phyloP scores from a whole-genome alignment of 1,140 invertebrate genomes.

The Ceratina japonica region DNA sequence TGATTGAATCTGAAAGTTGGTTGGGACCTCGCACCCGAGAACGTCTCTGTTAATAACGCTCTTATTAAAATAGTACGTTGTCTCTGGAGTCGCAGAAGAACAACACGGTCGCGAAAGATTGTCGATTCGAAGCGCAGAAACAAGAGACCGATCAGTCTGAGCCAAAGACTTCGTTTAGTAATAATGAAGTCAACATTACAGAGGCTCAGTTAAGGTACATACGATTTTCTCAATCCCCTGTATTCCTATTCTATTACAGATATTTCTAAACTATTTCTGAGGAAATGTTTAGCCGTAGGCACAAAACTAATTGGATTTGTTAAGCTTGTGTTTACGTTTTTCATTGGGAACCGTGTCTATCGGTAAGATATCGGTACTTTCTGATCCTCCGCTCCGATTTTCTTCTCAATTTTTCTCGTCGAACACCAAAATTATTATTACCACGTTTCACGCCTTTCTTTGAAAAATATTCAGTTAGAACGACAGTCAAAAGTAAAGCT shows the following conservation, averaged over 20 bases:
- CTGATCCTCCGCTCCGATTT: background rate
- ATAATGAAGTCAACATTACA: conserved; percentile 42
- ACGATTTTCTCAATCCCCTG: background rate
- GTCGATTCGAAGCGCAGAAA: conserved; percentile 15
- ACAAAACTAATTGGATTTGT: conserved; percentile 23
- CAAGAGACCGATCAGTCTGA: conserved; percentile 9
- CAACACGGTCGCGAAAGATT: conserved; percentile 27
- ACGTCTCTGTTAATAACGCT: background rate
- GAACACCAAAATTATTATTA: background rate
- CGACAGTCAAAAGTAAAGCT: conserved; percentile 27
- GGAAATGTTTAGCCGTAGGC: conserved; percentile 17
- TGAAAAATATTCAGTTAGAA: background rate
- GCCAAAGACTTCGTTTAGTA: conserved; percentile 18
- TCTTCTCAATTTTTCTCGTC: background rate
- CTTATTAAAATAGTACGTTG: conserved; percentile 22
- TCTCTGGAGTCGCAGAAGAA: conserved; percentile 26
- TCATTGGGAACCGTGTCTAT: background rate
- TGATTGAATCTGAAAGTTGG: no score
- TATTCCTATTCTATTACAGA: conserved; percentile 14
- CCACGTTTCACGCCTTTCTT: background rate
- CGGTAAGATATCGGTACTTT: conserved; percentile 23
- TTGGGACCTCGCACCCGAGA: background rate
- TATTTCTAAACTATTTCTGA: conserved; percentile 24
- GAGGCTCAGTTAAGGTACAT: conserved; percentile 35
- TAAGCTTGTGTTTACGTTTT: conserved; percentile 1